A percentile compares a stretch with the other conserved stretches of the same genome.
phyloP scores from a whole-genome alignment of 2,113 vertebrate species.

The Anguilla japonica region DNA sequence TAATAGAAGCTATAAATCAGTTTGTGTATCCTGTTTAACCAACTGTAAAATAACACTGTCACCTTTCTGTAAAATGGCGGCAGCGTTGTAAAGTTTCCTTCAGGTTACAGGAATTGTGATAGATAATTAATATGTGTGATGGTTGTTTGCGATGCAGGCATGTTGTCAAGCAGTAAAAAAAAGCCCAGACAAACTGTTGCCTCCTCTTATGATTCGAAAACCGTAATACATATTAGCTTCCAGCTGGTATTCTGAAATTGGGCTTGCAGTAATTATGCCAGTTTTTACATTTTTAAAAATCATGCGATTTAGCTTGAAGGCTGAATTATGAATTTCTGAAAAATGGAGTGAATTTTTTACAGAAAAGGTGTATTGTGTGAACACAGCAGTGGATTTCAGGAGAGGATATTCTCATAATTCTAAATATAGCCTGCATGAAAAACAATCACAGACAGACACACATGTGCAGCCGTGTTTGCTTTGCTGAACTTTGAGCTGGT shows the following conservation, averaged over 20 bases:
- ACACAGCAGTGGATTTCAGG: not conserved
- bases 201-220: not conserved
- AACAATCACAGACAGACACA: constrained; percentile 9
- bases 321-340: not conserved
- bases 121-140: not conserved
- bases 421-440: constrained; percentile 22
- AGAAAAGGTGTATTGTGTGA: not conserved
- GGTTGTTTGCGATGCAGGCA: not conserved
- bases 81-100: no score
- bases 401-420: constrained; percentile 8
- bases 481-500: constrained; percentile 3
- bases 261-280: not conserved
- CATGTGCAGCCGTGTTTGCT: not conserved
- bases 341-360: not conserved
- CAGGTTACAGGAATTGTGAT: not conserved
- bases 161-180: not conserved
- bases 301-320: not conserved
- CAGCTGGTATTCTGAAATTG: not conserved
- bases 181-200: not conserved
- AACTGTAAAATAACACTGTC: no score
- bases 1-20: no score
- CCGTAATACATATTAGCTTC: not conserved
- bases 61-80: no score
- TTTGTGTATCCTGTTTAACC: no score
- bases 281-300: not conserved